Evolutionary conservation across 2,113 vertebrate species (phyloP), one percentile per base, ranked within the genome.

Genomic region (Sinocyclocheilus rhinocerous): DNA sequence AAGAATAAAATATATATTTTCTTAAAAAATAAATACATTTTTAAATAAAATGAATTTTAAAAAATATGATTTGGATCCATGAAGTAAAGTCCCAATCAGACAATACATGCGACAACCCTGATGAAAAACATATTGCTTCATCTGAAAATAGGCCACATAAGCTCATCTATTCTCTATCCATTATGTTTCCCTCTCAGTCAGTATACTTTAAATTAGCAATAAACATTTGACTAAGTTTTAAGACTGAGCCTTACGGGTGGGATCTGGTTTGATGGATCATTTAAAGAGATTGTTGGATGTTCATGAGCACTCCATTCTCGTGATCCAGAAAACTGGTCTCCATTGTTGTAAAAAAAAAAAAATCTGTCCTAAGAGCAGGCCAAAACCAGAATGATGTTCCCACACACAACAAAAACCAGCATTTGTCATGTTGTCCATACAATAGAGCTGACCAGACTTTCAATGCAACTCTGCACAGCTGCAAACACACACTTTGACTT

Each of bases 241-340:
- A 50, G 73, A 13, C 18, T 59, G 11, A 61, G 65, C 15, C 36
- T 26, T 57, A 48, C 13, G n/a, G 57, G 36, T 45, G 15, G 79
- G 39, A 39, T 81, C 63, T 57, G 76, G 76, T 79, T 79, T 79
- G 76, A 79, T 61, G 52, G 73, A 57, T 78, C 50, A 57, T 78
- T 52, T 20, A 78, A 52, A 36, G 48, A 78, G 76, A 55, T 22
- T 52, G 29, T 78, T 57, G 76, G 48, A 57, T 78, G 24, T 22
- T 81, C 36, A 45, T 24, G 20, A 65, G 36, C 59, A 65, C 65
- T 81, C 59, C 79, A 16, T 20, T 67, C 79, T 61, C 3, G 3
- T 29, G 79, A 81, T 57, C 59, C 79, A 65, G 57, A 81, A 81
- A 81, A 65, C 59, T 65, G 26, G 20, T 81, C 79, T 65, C 29